phyloP scores from a whole-genome alignment of 1,140 invertebrate genomes.

The Heliconius himera region DNA sequence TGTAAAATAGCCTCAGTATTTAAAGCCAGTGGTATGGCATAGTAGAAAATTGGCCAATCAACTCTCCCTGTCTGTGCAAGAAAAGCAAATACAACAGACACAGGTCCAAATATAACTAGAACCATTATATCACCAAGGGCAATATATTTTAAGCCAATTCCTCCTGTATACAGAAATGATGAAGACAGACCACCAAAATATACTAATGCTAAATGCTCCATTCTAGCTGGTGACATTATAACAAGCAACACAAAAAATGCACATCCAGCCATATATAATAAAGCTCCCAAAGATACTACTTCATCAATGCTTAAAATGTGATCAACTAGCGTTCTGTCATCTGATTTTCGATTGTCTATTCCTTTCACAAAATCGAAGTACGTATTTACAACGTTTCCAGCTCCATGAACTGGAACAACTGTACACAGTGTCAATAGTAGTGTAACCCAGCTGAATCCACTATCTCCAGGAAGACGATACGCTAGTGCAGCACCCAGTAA shows the following conservation, averaged over 20 bases:
- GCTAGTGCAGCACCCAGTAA: conserved; percentile 92
- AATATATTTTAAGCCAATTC: conserved; percentile 97
- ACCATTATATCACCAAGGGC: conserved; percentile 95
- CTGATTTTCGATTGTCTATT: conserved; percentile 94
- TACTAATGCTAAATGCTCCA: conserved; percentile 96
- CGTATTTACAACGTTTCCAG: conserved; percentile 98
- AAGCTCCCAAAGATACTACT: conserved; percentile 92
- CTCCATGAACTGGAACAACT: conserved; percentile 95
- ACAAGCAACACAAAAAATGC: conserved; percentile 92
- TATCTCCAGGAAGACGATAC: conserved; percentile 87
- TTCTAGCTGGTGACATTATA: conserved; percentile 91
- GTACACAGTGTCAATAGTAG: conserved; percentile 92
- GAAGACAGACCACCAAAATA: conserved; percentile 98
- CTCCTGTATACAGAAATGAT: conserved; percentile 96
- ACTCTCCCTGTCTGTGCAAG: conserved; percentile 94
- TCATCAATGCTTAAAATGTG: conserved; percentile 92
- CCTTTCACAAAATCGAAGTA: conserved; percentile 97
- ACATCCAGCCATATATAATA: conserved; percentile 94
- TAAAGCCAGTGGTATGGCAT: conserved; percentile 95
- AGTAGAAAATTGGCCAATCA: conserved; percentile 93
- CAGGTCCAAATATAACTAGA: conserved; percentile 95
- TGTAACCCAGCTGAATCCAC: conserved; percentile 89
- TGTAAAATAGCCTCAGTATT: conserved; percentile 98
- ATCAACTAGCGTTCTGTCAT: conserved; percentile 96
- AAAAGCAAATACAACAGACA: conserved; percentile 96